Evolutionary conservation across 2,888 invertebrate genomes (phyloP), one percentile per base, ranked within the genome.

Genomic region (Phoenoteleia sp.): DNA sequence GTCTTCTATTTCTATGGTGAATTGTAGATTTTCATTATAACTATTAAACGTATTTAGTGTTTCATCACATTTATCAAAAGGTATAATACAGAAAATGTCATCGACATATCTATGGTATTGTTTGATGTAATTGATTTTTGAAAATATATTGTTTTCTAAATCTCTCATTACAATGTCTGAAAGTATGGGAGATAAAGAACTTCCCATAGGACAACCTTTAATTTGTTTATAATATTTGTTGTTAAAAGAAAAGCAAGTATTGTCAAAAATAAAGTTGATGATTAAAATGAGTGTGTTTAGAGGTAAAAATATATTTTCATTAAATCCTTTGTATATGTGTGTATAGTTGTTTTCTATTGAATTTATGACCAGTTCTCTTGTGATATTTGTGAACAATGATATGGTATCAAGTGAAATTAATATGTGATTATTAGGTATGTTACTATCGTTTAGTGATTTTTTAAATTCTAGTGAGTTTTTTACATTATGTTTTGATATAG

Each of bases 351-450:
- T 29, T 29, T 56, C 17, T 17, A 56, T 11, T 3, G 29, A 2
- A 15, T 29, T 33, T 21, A 56, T 56, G 5, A 56, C 56, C 9
- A 33, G 15, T 27, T 56, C 56, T 27, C 9, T 27, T 17, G 15
- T 56, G 33, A 56, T n/a, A 33, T 56, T 56, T 3, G 56, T 56
- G n/a, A 56, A 56, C 15, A 56, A 33, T n/a, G 45, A 45, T 17
- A 45, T 19, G 1, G 15, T 17, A 45, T 45, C 45, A 1, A 45
- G 15, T 6, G 47, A 56, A 33, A 56, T 33, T 33, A 56, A 33
- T 1, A 29, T 33, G n/a, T 56, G 17, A 56, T 56, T 6, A 7
- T 6, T 33, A 6, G 56, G 29, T n/a, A 56, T 19, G 1, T 2
- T 17, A n/a, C 3, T 15, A 13, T 27, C 15, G 11, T 5, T 17